Base-by-base conservation (phyloP, 2,113 vertebrate genomes). In the Atrichornis clamosus region DNA sequence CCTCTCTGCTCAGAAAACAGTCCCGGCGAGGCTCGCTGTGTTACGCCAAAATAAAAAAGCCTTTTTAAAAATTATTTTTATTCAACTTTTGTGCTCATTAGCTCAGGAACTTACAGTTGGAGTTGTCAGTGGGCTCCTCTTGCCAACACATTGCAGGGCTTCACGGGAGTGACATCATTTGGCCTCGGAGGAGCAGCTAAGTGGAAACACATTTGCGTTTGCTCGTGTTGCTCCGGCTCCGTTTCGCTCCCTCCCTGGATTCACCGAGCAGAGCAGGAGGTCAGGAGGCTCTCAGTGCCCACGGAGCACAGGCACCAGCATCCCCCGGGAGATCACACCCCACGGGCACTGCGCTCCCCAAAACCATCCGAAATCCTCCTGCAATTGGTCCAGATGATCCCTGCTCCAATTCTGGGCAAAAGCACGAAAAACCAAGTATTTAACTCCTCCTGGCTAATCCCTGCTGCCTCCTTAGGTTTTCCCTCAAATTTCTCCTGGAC, bases 141-240 rank as follows among this genome's bases (percentile, higher is more conserved):
- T 37, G 91, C 97, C 97, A 97, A 83, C 69, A n/a, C 77, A 77
- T 53, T 28, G 91, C 92, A 81, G 96, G 75, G 90, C 30, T 96
- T 84, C 41, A 35, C 64, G 2, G 72, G 63, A 41, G 87, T 98
- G 97, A 97, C 96, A 88, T 98, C 98, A 98, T 92, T 87, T 84
- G 95, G 95, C 95, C 94, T 63, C 19, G 1, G 65, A 95, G 50
- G 85, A 92, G 75, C 77, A 7, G 83, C 88, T 95, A 96, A 98
- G 95, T 97, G 73, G 84, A 97, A 97, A 96, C 97, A 98, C 92
- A 96, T 91, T 69, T 90, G 84, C 4, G 16, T 74, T 84, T 0
- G 0, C 13, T 79, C 49, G 26, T 24, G 15, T 83, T 85, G 68
- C 96, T 91, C 72, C 4, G 23, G 17, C 62, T 92, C 84, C 69